Percentiles rank a stretch among this genome's conserved stretches.
Evolutionary conservation across 2,888 invertebrate genomes (phyloP).

Genomic region (Oasisia sp.): DNA sequence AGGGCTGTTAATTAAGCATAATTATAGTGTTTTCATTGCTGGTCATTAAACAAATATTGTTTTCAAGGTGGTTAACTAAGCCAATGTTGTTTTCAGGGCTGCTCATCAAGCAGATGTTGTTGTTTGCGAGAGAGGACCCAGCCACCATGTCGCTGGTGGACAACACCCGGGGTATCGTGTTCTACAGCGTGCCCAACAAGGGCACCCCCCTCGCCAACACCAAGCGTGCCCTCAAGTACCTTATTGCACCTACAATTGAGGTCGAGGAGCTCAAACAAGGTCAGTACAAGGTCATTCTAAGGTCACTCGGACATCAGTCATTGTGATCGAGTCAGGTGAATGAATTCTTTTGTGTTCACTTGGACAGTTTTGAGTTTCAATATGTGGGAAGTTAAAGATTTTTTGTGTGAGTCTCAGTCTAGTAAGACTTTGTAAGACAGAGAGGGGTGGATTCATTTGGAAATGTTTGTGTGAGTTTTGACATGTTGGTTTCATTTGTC

Average conservation of each 20-base stretch:
- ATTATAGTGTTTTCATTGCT: too few relatives aligned
- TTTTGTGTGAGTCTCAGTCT: too few relatives aligned
- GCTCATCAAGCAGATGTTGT: constrained; percentile 85
- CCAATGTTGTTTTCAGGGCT: constrained; percentile 69
- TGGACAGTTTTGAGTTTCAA: too few relatives aligned
- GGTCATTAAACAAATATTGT: too few relatives aligned
- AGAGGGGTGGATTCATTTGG: too few relatives aligned
- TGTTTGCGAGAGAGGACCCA: constrained; percentile 54
- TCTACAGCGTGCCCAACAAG: constrained; percentile 89
- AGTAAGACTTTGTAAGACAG: too few relatives aligned
- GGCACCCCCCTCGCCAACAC: constrained; percentile 82
- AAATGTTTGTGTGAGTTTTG: too few relatives aligned
- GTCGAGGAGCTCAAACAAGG: constrained; percentile 83
- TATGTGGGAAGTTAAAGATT: too few relatives aligned
- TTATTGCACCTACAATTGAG: constrained; percentile 88
- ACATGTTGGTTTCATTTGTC: too few relatives aligned
- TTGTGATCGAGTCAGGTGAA: neutral
- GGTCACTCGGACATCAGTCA: neutral
- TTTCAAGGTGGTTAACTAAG: too few relatives aligned
- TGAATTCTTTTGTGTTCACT: too few relatives aligned
- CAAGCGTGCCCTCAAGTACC: constrained; percentile 76
- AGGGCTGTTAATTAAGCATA: too few relatives aligned
- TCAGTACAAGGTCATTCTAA: constrained; percentile 61
- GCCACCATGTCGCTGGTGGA: constrained; percentile 30
- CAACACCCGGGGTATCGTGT: constrained; percentile 81